Conservation (phyloP, 2,797 vertebrate genomes). For the Chanos chanos region DNA sequence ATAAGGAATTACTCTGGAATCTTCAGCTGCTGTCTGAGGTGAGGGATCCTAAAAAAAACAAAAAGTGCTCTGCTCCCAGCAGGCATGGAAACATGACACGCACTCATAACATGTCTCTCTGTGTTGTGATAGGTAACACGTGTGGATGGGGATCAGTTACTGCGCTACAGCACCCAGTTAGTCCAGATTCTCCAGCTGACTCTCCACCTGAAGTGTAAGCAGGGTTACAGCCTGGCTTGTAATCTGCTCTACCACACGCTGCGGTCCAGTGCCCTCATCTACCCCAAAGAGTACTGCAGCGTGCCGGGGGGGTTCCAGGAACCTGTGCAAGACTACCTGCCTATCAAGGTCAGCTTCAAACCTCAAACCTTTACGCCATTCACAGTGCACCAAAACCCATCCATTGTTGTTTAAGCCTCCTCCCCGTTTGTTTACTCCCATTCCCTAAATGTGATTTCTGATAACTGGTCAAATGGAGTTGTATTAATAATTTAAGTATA, state of each 20-base stretch:
- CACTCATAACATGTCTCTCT: not conserved
- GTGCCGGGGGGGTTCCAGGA: slow-evolving; percentile 90
- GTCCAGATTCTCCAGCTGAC: slow-evolving; percentile 89
- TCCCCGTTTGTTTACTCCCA: too few relatives aligned
- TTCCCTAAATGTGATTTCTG: too few relatives aligned
- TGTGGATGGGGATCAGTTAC: slow-evolving; percentile 90
- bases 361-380: not conserved
- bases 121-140: slow-evolving; percentile 79
- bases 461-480: too few relatives aligned
- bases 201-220: slow-evolving; percentile 91
- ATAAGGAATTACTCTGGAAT: slow-evolving; percentile 96
- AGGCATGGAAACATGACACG: not conserved
- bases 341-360: slow-evolving; percentile 81
- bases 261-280: slow-evolving; percentile 88
- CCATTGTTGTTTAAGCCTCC: too few relatives aligned
- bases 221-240: slow-evolving; percentile 93
- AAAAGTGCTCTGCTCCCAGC: not conserved
- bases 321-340: slow-evolving; percentile 84
- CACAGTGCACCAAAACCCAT: too few relatives aligned
- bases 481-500: too few relatives aligned
- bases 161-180: slow-evolving; percentile 85
- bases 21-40: slow-evolving; percentile 97
- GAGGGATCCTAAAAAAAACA: slow-evolving; percentile 26
- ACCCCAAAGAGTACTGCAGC: slow-evolving; percentile 97
- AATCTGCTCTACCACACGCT: slow-evolving; percentile 94